Evolutionary conservation across 2,888 invertebrate genomes (phyloP), one percentile per base, ranked within the genome.

Genomic region (Seladonia tumulorum): DNA sequence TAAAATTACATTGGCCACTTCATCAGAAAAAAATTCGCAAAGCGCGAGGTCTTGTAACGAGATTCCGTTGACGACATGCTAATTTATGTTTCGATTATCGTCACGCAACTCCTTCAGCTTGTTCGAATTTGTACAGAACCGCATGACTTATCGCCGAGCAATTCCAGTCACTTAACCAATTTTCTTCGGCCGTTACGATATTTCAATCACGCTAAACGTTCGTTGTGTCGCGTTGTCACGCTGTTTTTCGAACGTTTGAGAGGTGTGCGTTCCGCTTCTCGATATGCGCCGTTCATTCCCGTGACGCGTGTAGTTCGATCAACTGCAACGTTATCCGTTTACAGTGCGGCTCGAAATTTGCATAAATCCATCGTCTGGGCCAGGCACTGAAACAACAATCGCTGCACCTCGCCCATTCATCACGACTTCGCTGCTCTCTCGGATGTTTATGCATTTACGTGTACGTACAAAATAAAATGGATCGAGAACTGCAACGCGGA

Each of bases 381-480:
- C 72, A 14, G 16, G n/a, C n/a, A 39, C 45, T 35, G 45, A 72
- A 45, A 72, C 72, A 42, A 45, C 72, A 47, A 72, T 72, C 72
- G 66, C 35, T 35, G 35, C 66, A 66, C 18, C 35, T 35, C 35
- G 35, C 18, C 35, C 66, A 35, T 66, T 35, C 66, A 66, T 66
- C 66, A 66, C 18, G 66, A 66, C 16, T 35, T 29, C 29, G 66
- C 66, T 66, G 35, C 35, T 53, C 1, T 10, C 53, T 53, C 53
- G 66, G 66, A 66, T 66, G 66, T 66, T 66, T 66, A 66, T 66
- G 66, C 66, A 66, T 66, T 66, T 35, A 22, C 35, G 66, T 29
- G 25, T 5, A 66, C 66, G 66, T 66, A 66, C 29, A 35, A 66
- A 66, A 35, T 35, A 66, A 66, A 66, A 66, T 66, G 22, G 35